These are phyloP conservation scores for Tupiocoris notatus DNA, from an alignment of 2,888 invertebrate genomes.

Conservation along the genomic window DNA sequence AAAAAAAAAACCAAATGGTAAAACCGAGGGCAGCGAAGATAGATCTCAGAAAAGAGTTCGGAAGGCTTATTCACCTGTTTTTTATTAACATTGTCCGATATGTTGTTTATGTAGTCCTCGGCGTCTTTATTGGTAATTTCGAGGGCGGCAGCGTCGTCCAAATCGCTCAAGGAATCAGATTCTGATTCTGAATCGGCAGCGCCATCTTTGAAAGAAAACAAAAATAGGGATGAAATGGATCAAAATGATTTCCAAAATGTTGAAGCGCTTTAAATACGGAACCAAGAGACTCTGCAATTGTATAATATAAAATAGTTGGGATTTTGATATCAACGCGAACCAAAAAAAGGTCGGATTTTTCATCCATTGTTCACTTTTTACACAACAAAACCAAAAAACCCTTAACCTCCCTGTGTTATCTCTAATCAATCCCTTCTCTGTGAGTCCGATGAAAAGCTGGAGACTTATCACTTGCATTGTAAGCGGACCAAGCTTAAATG, in stretches of 20 bases:
- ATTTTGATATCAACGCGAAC: too few relatives aligned
- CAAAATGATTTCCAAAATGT: neutral
- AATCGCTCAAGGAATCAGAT: conserved; percentile 5
- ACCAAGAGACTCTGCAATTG: too few relatives aligned
- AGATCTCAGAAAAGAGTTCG: neutral
- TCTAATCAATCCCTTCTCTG: too few relatives aligned
- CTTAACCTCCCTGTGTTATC: too few relatives aligned
- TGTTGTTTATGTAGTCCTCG: conserved; percentile 24
- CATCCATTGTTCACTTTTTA: too few relatives aligned
- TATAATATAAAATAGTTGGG: too few relatives aligned
- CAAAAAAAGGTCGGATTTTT: too few relatives aligned
- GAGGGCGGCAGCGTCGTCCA: conserved; percentile 14
- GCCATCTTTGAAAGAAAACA: conserved; percentile 30
- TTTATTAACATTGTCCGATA: conserved; percentile 19
- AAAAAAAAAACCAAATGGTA: neutral
- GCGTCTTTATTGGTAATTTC: conserved; percentile 29
- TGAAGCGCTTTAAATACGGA: neutral
- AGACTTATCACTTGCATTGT: too few relatives aligned
- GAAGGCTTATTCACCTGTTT: neutral
- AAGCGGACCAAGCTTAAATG: too few relatives aligned
- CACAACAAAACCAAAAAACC: too few relatives aligned
- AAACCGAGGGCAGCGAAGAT: neutral
- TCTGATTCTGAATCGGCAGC: conserved; percentile 2
- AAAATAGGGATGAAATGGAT: neutral
- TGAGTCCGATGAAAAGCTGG: too few relatives aligned